These are phyloP conservation scores for Trochalopteron elliotii DNA, from an alignment of 2,113 vertebrate genomes.

Conservation along the genomic window DNA sequence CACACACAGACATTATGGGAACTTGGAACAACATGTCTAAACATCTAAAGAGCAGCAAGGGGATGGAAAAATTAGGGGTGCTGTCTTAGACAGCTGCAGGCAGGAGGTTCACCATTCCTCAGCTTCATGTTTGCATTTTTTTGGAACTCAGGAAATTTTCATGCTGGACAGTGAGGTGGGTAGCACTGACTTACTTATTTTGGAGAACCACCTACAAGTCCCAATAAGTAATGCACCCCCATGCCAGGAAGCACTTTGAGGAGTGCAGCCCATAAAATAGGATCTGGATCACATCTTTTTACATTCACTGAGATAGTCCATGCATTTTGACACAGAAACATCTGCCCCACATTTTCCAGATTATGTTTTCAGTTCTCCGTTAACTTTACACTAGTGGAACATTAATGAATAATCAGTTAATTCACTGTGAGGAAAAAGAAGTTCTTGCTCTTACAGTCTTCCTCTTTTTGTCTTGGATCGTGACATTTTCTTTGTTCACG, in stretches of 20 bases:
- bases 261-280: neutral
- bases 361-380: neutral
- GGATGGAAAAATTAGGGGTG: neutral
- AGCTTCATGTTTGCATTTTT: neutral
- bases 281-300: neutral
- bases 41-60: neutral
- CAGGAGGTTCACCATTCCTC: neutral
- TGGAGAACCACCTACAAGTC: neutral
- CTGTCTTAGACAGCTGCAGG: neutral
- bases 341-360: neutral
- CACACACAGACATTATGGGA: accelerated
- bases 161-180: neutral
- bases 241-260: neutral
- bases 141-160: neutral
- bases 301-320: neutral
- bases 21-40: neutral
- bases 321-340: neutral
- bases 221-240: neutral
- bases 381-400: neutral
- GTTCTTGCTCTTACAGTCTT: neutral
- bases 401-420: neutral
- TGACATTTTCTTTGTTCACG: neutral
- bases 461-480: neutral
- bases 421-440: neutral
- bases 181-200: neutral